Conservation (phyloP, 2,797 vertebrate genomes). For the Chloroceryle amazona region DNA sequence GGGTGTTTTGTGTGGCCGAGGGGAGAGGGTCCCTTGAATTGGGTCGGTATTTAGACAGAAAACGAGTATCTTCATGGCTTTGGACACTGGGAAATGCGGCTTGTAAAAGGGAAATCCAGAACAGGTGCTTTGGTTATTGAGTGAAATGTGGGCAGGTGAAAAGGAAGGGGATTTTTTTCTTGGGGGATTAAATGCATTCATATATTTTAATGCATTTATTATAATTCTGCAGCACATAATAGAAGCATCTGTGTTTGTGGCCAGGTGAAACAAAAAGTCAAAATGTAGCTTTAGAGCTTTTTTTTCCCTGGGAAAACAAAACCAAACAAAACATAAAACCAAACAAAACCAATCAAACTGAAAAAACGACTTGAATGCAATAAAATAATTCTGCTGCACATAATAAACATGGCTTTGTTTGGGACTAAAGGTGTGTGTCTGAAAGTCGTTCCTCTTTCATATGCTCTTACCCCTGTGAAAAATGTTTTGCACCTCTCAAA, state of each 20-base stretch:
- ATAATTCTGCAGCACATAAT: no score
- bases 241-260: background rate
- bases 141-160: background rate
- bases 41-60: background rate
- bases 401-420: background rate
- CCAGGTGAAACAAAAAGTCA: background rate
- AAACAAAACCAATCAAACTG: background rate
- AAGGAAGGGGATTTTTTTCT: background rate
- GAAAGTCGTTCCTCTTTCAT: background rate
- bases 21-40: background rate
- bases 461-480: rapidly evolving
- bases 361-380: background rate
- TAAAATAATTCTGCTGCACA: background rate
- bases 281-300: background rate
- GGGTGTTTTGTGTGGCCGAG: background rate
- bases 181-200: background rate
- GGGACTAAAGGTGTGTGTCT: rapidly evolving
- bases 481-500: background rate
- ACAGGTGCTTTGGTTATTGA: background rate
- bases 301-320: background rate
- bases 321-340: no score
- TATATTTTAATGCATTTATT: background rate
- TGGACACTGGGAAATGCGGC: no score
- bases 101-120: background rate
- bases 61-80: rapidly evolving